These are phyloP conservation scores for Aldabrachelys gigantea DNA, from an alignment of 2,113 vertebrate species.

Conservation along the genomic window DNA sequence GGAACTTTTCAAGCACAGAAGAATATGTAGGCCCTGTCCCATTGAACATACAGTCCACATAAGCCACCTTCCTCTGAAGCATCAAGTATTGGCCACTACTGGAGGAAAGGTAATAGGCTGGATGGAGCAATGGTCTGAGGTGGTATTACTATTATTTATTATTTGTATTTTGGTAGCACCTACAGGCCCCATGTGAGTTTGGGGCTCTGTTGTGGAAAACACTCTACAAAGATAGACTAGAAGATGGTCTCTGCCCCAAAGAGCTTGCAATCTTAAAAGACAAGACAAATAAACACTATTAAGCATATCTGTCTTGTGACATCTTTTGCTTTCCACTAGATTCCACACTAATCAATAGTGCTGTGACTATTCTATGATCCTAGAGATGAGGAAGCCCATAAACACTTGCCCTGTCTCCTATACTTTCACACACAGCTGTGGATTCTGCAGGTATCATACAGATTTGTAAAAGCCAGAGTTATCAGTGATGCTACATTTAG, in stretches of 20 bases:
- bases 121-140: neutral
- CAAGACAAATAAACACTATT: neutral
- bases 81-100: neutral
- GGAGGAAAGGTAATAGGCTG: neutral
- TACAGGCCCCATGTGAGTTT: neutral
- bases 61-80: neutral
- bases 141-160: neutral
- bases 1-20: neutral
- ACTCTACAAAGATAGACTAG: neutral
- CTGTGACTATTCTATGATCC: neutral
- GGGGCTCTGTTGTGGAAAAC: neutral
- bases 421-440: neutral
- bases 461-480: neutral
- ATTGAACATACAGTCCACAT: neutral
- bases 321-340: neutral
- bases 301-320: neutral
- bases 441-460: neutral
- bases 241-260: neutral
- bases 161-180: neutral
- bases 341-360: neutral
- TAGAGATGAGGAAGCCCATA: neutral
- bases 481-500: accelerated
- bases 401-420: neutral
- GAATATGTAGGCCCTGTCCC: neutral
- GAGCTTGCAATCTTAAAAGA: neutral